Evolutionary conservation across 2,888 invertebrate genomes (phyloP).

Genomic region (Sarcophaga carnaria): DNA sequence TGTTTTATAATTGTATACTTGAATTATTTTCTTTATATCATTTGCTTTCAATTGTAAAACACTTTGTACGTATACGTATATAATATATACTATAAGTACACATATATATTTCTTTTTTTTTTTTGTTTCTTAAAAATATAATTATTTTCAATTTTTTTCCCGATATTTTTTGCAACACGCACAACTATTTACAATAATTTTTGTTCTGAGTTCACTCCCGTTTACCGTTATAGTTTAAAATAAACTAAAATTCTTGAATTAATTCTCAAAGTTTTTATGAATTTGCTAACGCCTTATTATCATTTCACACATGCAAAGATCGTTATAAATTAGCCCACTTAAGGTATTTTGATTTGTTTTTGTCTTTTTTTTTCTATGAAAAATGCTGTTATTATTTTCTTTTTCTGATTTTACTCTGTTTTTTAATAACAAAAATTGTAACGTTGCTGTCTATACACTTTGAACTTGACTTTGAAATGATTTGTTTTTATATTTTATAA

Average conservation of each 20-base stretch:
- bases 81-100: neutral
- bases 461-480: constrained; percentile 67
- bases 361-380: constrained; percentile 9
- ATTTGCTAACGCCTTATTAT: constrained; percentile 50
- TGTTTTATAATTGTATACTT: constrained; percentile 31
- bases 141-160: neutral
- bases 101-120: constrained; percentile 8
- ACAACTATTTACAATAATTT: constrained; percentile 62
- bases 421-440: neutral
- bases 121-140: neutral
- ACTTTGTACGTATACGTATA: constrained; percentile 58
- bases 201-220: neutral
- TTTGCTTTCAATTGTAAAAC: constrained; percentile 41
- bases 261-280: constrained; percentile 48
- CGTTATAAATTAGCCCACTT: constrained; percentile 53
- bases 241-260: constrained; percentile 43
- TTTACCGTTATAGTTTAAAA: constrained; percentile 47
- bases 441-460: constrained; percentile 1
- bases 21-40: neutral
- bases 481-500: neutral
- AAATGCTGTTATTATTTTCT: constrained; percentile 41
- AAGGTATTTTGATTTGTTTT: neutral
- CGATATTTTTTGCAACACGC: constrained; percentile 25
- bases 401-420: neutral
- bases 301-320: neutral